Base-by-base conservation (phyloP, 2,113 vertebrate species). In the Illadopsis cleaveri region DNA sequence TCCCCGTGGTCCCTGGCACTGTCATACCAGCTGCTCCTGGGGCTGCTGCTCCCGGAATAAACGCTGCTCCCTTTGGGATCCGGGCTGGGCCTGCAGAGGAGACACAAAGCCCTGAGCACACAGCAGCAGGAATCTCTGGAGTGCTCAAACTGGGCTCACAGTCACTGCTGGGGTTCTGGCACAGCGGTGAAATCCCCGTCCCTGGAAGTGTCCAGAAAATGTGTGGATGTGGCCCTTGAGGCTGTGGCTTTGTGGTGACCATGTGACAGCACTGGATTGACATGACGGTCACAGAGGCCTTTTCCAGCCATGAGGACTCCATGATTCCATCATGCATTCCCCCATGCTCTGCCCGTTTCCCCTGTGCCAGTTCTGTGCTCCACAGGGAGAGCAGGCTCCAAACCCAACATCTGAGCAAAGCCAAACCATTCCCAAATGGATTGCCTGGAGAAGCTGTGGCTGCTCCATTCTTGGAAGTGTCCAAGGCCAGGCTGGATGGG, bases 31-130 rank as follows among this genome's bases (percentile, higher is more conserved):
- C 88, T 83, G 94, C 17, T 86, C 72, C 91, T 61, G 7, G 94
- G 92, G 82, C 95, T 97, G 89, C 95, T 82, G 62, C 73, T 94
- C 60, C 84, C 90, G 1, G 82, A 71, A 17, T 80, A 81, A 57
- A 77, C 6, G 21, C 44, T 45, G 5, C 50, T 90, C 23, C 68
- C 93, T 30, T 84, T 65, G 12, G 90, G 84, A 30, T 82, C 92
- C 0, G 11, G 42, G 71, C 47, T 35, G 38, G 51, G 38, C n/a
- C 96, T 97, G 95, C n/a, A 2, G 50, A 27, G 61, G 61, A 50
- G 60, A 61, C 66, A 85, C 65, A 78, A 22, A 68, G 70, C n/a
- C 65, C 53, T 51, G 61, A 24, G 89, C 65, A 60, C 5, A 3
- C 1, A 1, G 35, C 25, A 44, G 68, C 33, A 17, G 76, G 15